Conservation (phyloP, 2,797 vertebrate genomes). For the Nyctalus aviator region DNA sequence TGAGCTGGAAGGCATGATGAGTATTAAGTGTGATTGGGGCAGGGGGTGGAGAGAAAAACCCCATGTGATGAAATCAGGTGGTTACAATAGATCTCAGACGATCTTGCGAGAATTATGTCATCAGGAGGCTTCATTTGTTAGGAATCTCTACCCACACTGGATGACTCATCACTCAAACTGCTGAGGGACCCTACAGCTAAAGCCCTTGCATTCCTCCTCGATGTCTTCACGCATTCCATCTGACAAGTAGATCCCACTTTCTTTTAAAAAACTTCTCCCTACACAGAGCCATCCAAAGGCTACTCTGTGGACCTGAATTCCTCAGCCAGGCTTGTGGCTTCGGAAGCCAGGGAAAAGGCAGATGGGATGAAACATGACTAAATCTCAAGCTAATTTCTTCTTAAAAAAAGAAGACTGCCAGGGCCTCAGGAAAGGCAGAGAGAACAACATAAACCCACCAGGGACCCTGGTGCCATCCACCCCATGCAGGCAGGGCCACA, state of each 20-base stretch:
- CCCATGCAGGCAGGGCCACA: not conserved
- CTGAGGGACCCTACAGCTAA: conserved; percentile 84
- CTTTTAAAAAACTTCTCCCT: conserved; percentile 83
- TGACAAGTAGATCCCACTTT: conserved; percentile 78
- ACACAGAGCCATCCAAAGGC: conserved; percentile 80
- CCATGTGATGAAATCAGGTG: conserved; percentile 71
- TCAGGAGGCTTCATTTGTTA: conserved; percentile 80
- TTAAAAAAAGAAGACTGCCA: not conserved
- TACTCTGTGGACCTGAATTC: conserved; percentile 78
- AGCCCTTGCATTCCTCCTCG: conserved; percentile 87
- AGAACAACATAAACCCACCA: not conserved
- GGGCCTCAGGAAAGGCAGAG: not conserved
- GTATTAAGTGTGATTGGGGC: conserved; percentile 23
- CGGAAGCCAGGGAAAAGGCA: conserved; percentile 65
- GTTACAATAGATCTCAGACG: conserved; percentile 53
- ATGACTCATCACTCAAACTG: conserved; percentile 85
- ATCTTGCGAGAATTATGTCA: conserved; percentile 77
- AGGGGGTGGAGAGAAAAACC: not conserved
- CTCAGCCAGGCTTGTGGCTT: conserved; percentile 79
- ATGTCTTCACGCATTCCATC: conserved; percentile 84
- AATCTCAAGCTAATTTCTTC: conserved; percentile 50
- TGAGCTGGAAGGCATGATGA: conserved; percentile 41
- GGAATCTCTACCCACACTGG: conserved; percentile 86
- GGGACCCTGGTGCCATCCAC: not conserved
- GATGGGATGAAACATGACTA: conserved; percentile 68